phyloP scores from a whole-genome alignment of 2,113 vertebrate species.

The Fregata magnificens region DNA sequence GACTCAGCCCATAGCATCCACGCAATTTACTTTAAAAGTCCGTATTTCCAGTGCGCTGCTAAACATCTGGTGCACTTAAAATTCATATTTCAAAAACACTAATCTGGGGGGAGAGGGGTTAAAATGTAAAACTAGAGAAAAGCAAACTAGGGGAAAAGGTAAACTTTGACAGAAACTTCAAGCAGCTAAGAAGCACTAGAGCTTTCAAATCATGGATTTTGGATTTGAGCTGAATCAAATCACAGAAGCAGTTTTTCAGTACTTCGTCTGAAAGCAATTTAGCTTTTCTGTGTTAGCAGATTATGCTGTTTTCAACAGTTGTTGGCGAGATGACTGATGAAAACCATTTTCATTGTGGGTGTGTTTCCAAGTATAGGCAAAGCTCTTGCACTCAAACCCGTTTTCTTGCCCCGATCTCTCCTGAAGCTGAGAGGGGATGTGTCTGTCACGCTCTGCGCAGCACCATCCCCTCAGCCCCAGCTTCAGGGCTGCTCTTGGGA shows the following conservation, averaged over 20 bases:
- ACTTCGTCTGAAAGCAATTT: constrained; percentile 54
- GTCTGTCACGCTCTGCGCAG: neutral
- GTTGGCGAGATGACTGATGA: constrained; percentile 37
- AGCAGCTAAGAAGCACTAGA: neutral
- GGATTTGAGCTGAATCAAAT: neutral
- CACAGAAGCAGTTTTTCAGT: neutral
- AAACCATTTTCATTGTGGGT: constrained; percentile 8
- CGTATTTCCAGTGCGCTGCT: neutral
- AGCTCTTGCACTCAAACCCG: neutral
- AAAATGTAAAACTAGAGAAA: neutral
- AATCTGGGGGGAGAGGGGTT: neutral
- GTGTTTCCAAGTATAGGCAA: constrained; percentile 8
- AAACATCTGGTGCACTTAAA: neutral
- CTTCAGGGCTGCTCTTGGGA: neutral
- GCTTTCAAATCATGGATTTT: neutral
- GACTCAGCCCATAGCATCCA: neutral
- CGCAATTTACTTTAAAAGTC: neutral
- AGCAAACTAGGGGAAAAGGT: neutral
- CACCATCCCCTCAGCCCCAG: neutral
- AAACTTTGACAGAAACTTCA: neutral
- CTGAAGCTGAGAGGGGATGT: neutral
- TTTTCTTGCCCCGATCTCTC: neutral
- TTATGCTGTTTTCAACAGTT: constrained; percentile 58
- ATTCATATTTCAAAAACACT: neutral
- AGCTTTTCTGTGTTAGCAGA: constrained; percentile 53